A percentile compares a stretch with the other conserved stretches of the same genome.
These are phyloP conservation scores for Melikaiella ostensackeni DNA, from an alignment of 2,888 invertebrate species.

Conservation along the genomic window DNA sequence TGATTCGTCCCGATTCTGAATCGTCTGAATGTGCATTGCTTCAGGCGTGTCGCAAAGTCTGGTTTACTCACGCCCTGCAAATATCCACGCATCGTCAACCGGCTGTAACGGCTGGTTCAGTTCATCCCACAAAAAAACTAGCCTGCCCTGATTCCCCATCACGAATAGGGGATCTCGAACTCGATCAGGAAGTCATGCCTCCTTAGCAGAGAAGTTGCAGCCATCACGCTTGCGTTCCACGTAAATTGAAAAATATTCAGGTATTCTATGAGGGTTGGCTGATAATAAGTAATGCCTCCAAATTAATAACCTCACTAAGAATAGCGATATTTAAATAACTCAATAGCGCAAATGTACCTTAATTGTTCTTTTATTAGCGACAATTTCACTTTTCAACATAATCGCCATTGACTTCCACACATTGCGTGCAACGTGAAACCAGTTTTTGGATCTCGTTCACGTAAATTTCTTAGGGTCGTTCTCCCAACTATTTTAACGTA, in stretches of 20 bases:
- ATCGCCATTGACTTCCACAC: no score
- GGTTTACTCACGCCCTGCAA: conserved; percentile 25
- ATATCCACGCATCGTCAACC: conserved; percentile 21
- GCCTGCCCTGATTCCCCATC: conserved; percentile 31
- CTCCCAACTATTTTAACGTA: no score
- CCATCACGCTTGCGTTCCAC: conserved; percentile 13
- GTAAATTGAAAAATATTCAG: conserved; percentile 12
- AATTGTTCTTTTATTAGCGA: no score
- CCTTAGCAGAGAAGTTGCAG: conserved; percentile 26
- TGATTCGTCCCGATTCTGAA: conserved; percentile 23
- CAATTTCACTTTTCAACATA: no score
- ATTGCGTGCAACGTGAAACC: no score
- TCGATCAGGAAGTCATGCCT: conserved; percentile 30
- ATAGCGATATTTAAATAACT: no score
- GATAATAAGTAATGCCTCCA: no score
- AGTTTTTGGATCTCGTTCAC: no score
- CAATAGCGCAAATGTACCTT: no score
- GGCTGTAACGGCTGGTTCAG: conserved; percentile 25
- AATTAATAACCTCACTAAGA: no score
- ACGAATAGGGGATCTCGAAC: conserved; percentile 25
- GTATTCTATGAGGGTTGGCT: no score
- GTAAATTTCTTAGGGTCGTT: no score
- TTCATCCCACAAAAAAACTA: conserved; percentile 29
- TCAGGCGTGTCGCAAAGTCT: conserved; percentile 23
- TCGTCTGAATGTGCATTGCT: background rate